A percentile compares a stretch with the other conserved stretches of the same genome.
Conservation (phyloP, 2,113 vertebrate species). For the Pomatorhinus ruficollis region DNA sequence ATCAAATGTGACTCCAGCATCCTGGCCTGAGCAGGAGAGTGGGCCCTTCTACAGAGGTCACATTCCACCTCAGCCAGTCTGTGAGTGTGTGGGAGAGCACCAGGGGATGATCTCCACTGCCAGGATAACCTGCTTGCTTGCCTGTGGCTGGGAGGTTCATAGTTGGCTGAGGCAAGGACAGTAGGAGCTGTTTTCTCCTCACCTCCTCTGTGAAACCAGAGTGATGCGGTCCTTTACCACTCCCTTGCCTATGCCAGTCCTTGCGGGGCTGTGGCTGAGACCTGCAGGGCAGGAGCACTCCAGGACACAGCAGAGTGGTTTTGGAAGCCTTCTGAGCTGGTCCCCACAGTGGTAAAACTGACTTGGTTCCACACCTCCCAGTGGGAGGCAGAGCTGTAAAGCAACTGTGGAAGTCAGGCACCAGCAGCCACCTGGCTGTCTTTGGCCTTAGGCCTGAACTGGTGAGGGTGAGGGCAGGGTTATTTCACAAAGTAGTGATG, state of each 20-base stretch:
- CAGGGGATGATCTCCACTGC: not conserved
- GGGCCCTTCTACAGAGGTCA: not conserved
- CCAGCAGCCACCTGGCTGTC: not conserved
- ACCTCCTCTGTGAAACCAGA: not conserved
- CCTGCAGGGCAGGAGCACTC: not conserved
- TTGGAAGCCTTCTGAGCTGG: not conserved
- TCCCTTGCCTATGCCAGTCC: not conserved
- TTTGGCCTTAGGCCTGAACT: not conserved
- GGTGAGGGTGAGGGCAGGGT: not conserved
- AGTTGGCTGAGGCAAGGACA: not conserved
- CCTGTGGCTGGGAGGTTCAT: not conserved
- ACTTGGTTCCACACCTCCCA: not conserved
- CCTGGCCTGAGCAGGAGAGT: not conserved
- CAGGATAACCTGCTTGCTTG: not conserved
- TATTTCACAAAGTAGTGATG: not conserved
- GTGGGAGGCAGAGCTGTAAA: not conserved
- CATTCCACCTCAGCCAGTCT: not conserved
- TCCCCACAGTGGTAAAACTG: not conserved
- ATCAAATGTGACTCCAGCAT: fast-evolving
- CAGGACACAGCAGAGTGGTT: not conserved
- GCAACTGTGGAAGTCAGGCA: not conserved
- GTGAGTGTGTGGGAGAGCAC: not conserved
- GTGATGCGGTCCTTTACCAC: not conserved
- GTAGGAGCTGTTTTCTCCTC: not conserved
- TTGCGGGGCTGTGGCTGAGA: not conserved